Percentiles rank a stretch among this genome's conserved stretches.
Evolutionary conservation across 2,888 invertebrate genomes (phyloP).

Genomic region (Punctoribates punctum): DNA sequence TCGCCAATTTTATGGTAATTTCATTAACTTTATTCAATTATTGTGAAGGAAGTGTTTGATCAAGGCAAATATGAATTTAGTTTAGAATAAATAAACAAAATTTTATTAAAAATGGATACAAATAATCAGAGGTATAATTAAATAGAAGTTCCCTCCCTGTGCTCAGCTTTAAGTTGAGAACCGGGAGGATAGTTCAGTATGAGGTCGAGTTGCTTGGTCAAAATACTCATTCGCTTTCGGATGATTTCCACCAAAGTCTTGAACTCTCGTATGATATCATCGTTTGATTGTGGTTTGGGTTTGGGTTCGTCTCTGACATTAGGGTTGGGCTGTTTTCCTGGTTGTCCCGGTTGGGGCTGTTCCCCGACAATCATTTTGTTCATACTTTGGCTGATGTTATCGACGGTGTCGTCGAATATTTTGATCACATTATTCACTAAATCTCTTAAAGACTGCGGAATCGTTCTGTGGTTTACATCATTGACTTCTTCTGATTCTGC

Average conservation of each 20-base stretch:
- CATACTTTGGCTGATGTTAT: background rate
- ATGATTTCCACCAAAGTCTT: background rate
- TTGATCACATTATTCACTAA: background rate
- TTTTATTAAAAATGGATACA: background rate
- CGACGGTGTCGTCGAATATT: background rate
- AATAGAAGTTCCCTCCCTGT: background rate
- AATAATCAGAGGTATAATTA: too few relatives aligned
- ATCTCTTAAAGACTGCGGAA: background rate
- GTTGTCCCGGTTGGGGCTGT: background rate
- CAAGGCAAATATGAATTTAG: too few relatives aligned
- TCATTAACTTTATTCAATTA: too few relatives aligned
- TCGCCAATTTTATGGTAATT: too few relatives aligned
- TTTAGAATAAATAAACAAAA: background rate
- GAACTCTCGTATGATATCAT: background rate
- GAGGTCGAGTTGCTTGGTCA: background rate
- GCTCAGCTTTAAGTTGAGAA: background rate
- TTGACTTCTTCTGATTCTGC: background rate
- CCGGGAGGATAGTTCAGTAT: background rate
- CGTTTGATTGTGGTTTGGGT: background rate
- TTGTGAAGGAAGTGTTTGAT: too few relatives aligned
- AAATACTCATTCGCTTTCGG: background rate
- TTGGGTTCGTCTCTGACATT: background rate
- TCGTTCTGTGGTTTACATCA: background rate
- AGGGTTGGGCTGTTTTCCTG: background rate
- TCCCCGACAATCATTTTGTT: background rate